These are phyloP conservation scores for Trisateles emortualis DNA, from an alignment of 2,888 invertebrate species.

Conservation along the genomic window DNA sequence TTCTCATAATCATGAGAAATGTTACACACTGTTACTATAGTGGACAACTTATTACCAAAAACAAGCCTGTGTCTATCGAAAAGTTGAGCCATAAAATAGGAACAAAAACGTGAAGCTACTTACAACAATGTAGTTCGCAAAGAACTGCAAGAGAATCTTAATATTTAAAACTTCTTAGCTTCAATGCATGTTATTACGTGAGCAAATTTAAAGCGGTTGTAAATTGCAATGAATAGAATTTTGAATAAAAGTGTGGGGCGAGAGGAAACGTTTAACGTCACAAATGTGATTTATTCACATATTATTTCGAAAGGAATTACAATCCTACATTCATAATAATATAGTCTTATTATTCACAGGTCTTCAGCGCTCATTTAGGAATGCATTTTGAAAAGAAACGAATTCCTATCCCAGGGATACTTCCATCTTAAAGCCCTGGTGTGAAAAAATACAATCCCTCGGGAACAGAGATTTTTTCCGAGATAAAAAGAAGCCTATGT, in stretches of 20 bases:
- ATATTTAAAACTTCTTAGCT: constrained; percentile 7
- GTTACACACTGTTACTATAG: constrained; percentile 42
- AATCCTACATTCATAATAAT: constrained; percentile 20
- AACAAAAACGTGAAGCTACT: neutral
- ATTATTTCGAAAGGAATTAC: constrained; percentile 31
- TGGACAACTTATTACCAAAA: neutral
- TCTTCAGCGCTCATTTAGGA: no score
- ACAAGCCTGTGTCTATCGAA: neutral
- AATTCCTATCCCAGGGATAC: no score
- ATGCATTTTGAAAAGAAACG: no score
- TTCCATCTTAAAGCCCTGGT: no score
- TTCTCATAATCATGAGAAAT: constrained; percentile 43
- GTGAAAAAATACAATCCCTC: no score
- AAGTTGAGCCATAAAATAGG: neutral
- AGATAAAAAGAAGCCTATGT: no score
- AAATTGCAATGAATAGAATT: constrained; percentile 33
- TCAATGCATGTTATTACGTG: constrained; percentile 10
- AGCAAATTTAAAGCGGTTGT: constrained; percentile 35
- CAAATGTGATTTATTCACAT: constrained; percentile 49
- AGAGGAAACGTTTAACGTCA: constrained; percentile 44
- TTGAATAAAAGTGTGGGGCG: constrained; percentile 44
- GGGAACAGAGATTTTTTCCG: no score
- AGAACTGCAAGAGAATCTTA: constrained; percentile 4
- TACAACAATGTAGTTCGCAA: neutral
- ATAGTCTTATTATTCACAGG: constrained; percentile 7